phyloP scores from a whole-genome alignment of 53 echinoderm and acorn worm species.

The Hippasteria phrygiana region DNA sequence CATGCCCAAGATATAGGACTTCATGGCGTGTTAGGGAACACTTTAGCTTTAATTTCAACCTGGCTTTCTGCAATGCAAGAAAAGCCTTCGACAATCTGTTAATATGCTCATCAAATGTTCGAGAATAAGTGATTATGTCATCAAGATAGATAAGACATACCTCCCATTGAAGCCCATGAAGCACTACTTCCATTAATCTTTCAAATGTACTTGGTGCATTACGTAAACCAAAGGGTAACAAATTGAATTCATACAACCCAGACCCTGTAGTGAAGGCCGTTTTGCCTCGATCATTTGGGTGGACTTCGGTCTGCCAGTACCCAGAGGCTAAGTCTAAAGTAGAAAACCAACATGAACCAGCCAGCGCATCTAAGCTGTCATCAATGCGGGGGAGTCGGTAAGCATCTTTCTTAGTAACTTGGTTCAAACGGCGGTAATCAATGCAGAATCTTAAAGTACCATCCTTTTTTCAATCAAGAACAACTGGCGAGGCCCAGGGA shows the following conservation, averaged over 20 bases:
- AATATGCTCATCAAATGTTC: slow-evolving; percentile 31
- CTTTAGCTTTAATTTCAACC: slow-evolving; percentile 59
- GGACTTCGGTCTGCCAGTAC: not conserved
- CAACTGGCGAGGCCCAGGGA: slow-evolving; percentile 36
- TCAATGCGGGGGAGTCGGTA: not conserved
- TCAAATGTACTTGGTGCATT: slow-evolving; percentile 76
- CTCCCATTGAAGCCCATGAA: slow-evolving; percentile 67
- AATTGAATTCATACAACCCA: slow-evolving; percentile 71
- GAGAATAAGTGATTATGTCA: slow-evolving; percentile 64
- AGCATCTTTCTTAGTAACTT: slow-evolving; percentile 22
- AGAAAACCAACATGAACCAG: not conserved
- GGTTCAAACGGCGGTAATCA: slow-evolving; percentile 11
- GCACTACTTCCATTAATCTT: slow-evolving; percentile 71
- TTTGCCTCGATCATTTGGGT: not conserved
- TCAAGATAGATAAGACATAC: slow-evolving; percentile 62
- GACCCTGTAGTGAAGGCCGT: slow-evolving; percentile 60
- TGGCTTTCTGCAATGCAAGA: slow-evolving; percentile 9
- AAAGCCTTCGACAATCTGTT: slow-evolving; percentile 41
- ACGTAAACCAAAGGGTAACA: slow-evolving; percentile 70
- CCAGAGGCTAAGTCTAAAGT: not conserved
- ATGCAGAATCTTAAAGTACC: no score
- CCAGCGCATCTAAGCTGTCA: slow-evolving; percentile 2
- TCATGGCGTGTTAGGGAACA: slow-evolving; percentile 39
- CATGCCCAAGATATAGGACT: slow-evolving; percentile 69
- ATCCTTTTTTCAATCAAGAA: slow-evolving; percentile 17